Evolutionary conservation across 1,140 invertebrate species (phyloP).

Genomic region (Diprion similis): DNA sequence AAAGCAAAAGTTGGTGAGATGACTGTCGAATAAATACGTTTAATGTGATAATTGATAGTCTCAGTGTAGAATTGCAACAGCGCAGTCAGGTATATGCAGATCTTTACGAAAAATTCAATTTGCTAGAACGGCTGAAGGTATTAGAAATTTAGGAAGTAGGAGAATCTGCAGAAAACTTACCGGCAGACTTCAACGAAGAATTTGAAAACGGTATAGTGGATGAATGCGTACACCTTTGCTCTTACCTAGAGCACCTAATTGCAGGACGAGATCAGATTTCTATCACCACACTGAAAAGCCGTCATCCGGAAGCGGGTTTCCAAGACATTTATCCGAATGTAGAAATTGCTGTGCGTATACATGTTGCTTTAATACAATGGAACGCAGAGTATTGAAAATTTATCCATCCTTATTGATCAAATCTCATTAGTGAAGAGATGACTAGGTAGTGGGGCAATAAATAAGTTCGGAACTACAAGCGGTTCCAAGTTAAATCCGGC

Average conservation of each 20-base stretch:
- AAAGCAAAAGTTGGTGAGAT: slow-evolving; percentile 13
- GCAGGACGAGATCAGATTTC: no score
- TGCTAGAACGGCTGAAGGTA: neutral
- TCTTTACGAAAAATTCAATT: neutral
- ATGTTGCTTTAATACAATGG: no score
- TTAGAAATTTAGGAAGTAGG: neutral
- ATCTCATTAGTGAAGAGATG: no score
- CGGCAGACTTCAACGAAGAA: neutral
- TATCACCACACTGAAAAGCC: no score
- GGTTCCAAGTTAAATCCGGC: no score
- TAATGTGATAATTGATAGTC: slow-evolving; percentile 1
- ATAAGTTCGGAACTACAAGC: no score
- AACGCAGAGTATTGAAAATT: no score
- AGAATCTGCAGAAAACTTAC: neutral
- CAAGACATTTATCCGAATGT: no score
- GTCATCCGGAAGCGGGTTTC: no score
- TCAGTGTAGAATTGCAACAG: neutral
- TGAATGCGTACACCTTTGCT: neutral
- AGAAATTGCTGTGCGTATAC: neutral
- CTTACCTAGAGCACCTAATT: no score
- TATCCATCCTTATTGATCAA: no score
- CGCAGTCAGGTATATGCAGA: neutral
- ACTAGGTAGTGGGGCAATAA: no score
- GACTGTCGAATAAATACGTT: neutral
- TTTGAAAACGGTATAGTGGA: neutral